These are phyloP conservation scores for Natator depressus DNA, from an alignment of 2,113 vertebrate genomes.

Conservation along the genomic window DNA sequence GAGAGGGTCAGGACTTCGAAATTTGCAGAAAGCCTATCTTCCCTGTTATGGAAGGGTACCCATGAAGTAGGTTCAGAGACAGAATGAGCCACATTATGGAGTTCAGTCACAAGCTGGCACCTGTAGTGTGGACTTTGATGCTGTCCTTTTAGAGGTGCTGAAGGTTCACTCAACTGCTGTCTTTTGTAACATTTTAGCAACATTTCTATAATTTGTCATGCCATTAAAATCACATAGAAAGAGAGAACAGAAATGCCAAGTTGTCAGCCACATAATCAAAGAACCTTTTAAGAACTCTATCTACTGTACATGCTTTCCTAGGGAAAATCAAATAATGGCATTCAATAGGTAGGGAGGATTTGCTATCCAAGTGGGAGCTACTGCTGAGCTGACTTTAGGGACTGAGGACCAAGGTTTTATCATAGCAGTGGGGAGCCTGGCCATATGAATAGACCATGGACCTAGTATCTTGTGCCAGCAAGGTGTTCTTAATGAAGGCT, in stretches of 20 bases:
- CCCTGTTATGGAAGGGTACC: not conserved
- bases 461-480: not conserved
- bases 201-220: not conserved
- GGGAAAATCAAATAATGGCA: not conserved
- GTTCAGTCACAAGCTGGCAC: not conserved
- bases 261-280: not conserved
- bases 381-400: not conserved
- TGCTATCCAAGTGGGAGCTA: not conserved
- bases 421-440: not conserved
- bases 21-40: not conserved
- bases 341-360: not conserved
- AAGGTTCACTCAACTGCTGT: not conserved
- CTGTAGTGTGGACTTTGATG: not conserved
- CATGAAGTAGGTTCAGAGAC: fast-evolving
- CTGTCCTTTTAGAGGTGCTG: not conserved
- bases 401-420: not conserved
- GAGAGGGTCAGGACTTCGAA: not conserved
- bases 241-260: not conserved
- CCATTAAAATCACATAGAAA: not conserved
- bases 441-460: not conserved
- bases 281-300: not conserved
- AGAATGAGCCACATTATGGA: not conserved
- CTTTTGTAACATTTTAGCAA: not conserved
- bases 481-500: not conserved
- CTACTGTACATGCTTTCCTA: not conserved